Percentiles rank a stretch among this genome's conserved stretches.
Evolutionary conservation across 64 coral and sea anemone genomes (phyloP).

Genomic region (Catalaphyllia jardinei): DNA sequence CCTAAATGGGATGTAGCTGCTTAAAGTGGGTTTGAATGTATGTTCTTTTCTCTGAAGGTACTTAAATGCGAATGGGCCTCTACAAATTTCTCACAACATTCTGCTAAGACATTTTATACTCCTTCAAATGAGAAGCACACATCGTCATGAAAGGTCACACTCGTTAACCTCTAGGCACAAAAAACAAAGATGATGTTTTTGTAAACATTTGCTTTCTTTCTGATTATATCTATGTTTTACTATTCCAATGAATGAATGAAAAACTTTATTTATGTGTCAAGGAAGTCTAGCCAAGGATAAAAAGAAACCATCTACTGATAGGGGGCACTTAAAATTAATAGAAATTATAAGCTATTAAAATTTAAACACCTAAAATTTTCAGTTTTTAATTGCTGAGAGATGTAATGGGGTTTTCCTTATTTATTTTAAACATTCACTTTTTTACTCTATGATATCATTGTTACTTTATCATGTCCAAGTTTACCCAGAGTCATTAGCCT

Average conservation of each 20-base stretch:
- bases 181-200: background rate
- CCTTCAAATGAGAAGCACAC: background rate
- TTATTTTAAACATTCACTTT: background rate
- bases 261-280: background rate
- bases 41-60: background rate
- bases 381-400: background rate
- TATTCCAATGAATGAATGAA: background rate
- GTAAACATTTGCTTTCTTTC: background rate
- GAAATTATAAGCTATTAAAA: background rate
- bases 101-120: background rate
- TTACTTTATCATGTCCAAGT: background rate
- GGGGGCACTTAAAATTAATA: background rate
- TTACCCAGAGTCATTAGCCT: background rate
- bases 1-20: background rate
- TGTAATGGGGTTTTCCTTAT: background rate
- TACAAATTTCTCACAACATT: too few relatives aligned
- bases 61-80: background rate
- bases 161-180: background rate
- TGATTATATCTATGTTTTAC: background rate
- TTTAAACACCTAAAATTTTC: background rate
- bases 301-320: background rate
- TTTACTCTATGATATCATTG: conserved; percentile 4
- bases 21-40: background rate
- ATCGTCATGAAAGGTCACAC: background rate
- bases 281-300: background rate